A percentile compares a stretch with the other conserved stretches of the same genome.
Evolutionary conservation across 23 tunicate genomes (phyloP).

Genomic region (Trididemnum miniatum): DNA sequence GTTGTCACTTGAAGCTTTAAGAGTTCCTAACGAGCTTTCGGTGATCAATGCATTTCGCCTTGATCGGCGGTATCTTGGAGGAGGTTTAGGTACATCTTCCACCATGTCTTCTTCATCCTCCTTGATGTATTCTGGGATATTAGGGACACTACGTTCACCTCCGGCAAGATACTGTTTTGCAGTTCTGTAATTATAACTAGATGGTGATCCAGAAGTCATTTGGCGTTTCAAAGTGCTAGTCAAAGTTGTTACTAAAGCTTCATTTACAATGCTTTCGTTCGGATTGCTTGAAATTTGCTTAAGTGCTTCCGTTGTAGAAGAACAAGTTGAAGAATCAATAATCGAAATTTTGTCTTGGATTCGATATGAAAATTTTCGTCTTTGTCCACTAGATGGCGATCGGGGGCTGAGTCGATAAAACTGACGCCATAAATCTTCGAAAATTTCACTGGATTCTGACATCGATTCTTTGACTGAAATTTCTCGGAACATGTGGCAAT

Average conservation of each 20-base stretch:
- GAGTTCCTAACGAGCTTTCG: not conserved
- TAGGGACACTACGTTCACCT: conserved; percentile 10
- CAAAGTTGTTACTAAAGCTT: not conserved
- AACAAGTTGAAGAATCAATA: not conserved
- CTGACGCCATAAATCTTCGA: conserved; percentile 47
- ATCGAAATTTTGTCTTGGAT: conserved; percentile 37
- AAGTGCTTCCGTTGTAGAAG: conserved; percentile 9
- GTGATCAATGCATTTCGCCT: conserved; percentile 37
- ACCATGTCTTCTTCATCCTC: conserved; percentile 29
- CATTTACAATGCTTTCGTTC: not conserved
- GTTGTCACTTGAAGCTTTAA: not conserved
- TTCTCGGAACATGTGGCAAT: conserved; percentile 54
- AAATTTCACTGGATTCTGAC: conserved; percentile 24
- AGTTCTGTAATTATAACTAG: not conserved
- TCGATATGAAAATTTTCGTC: conserved; percentile 23
- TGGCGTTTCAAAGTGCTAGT: conserved; percentile 22
- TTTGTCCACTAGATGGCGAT: conserved; percentile 45
- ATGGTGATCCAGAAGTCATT: not conserved
- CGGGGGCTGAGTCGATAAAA: conserved; percentile 30
- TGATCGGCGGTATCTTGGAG: conserved; percentile 11
- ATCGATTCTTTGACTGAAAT: conserved; percentile 57
- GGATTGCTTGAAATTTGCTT: not conserved
- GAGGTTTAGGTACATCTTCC: not conserved
- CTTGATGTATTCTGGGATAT: conserved; percentile 51
- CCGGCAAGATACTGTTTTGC: conserved; percentile 25